Base-by-base conservation (phyloP, 2,888 invertebrate species). In the Scaptomyza reducta region DNA sequence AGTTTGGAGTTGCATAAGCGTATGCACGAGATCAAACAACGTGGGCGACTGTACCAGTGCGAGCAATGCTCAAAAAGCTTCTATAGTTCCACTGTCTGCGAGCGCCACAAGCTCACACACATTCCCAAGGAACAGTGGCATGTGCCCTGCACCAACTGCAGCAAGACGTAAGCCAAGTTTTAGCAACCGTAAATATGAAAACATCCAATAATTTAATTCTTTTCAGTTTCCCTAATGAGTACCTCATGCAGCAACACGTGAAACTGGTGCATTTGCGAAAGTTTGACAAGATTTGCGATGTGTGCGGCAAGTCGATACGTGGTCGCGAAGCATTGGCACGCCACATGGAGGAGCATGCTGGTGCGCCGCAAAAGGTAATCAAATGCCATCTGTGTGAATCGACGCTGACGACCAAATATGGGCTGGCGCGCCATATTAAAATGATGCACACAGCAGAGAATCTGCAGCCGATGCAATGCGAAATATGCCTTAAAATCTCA, bases 291-390 rank as follows among this genome's bases (percentile, higher is more conserved):
- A 84, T 91, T 11, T 91, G 91, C 66, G 90, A 91, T 33, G 86
- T 91, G 18, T 91, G 91, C 14, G 91, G 91, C 1, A 90, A 90
- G 65, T 83, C 89, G 1, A 81, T 91, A 41, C 75, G 88, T 0
- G 88, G 90, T 0, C 78, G 86, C 0, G 89, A 87, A 22, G 88
- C 88, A 29, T 79, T 90, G 51, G 84, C 70, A 40, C 79, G 89
- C 0, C 91, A 91, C 69, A 89, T 89, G 82, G 70, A 87, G 47
- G 90, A 90, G 44, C 91, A 91, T 60, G 73, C 87, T n/a, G 89
- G 89, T 1, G 81, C 80, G 0, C 74, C 84, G 11, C 81, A 79
- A 14, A 75, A 88, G 18, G 57, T 70, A 11, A 78, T 90, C n/a
- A 84, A 89, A 41, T 91, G 91, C 25, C 79, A 90, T 18, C 61